These are phyloP conservation scores for Zeugodacus cucurbitae DNA, from an alignment of 1,140 invertebrate genomes.

Conservation along the genomic window DNA sequence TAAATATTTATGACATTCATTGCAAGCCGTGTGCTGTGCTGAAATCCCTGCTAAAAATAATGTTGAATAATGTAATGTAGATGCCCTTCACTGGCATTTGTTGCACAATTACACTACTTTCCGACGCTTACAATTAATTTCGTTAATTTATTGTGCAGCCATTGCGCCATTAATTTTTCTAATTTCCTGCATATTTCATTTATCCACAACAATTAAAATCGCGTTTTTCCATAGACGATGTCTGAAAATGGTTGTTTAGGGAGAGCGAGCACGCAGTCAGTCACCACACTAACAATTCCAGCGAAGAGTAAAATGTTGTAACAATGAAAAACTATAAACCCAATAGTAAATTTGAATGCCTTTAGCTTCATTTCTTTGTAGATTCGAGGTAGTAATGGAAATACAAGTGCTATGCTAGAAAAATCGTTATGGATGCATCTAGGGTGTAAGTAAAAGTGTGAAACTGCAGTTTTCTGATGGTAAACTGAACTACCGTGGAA, in stretches of 20 bases:
- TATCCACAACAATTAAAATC: constrained; percentile 9
- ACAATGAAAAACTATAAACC: background rate
- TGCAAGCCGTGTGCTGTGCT: no score
- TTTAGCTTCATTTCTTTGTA: no score
- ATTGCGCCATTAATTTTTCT: background rate
- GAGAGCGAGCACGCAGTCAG: background rate
- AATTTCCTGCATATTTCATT: background rate
- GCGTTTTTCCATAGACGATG: background rate
- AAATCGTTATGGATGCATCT: no score
- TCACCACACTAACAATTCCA: background rate
- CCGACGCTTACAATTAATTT: background rate
- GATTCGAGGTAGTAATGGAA: no score
- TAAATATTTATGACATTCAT: no score
- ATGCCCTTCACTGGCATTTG: background rate
- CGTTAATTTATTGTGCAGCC: background rate
- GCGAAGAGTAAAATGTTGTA: background rate
- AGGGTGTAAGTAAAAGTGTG: no score
- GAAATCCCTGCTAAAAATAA: no score
- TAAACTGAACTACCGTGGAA: no score
- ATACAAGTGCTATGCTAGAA: no score
- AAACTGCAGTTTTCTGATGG: no score
- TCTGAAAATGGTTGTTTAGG: background rate
- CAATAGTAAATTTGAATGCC: no score
- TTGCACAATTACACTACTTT: background rate
- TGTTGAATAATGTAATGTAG: background rate